A percentile compares a stretch with the other conserved stretches of the same genome.
Evolutionary conservation across 2,113 vertebrate genomes (phyloP).

Genomic region (Macrotis lagotis): DNA sequence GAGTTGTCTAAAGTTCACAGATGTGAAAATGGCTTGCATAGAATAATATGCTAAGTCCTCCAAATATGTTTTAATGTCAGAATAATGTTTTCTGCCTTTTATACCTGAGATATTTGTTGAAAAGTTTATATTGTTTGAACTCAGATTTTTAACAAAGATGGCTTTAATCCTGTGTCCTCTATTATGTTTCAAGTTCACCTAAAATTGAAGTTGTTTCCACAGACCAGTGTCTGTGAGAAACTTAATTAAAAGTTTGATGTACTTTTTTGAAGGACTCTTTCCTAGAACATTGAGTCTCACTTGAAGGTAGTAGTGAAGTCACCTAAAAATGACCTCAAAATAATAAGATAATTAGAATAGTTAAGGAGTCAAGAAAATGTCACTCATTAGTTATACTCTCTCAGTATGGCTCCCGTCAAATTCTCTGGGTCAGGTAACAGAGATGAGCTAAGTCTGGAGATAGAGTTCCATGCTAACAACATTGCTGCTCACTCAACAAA

Average conservation of each 20-base stretch:
- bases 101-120: not conserved
- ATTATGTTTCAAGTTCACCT: conserved; percentile 15
- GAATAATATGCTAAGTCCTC: not conserved
- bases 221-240: conserved; percentile 19
- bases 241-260: conserved; percentile 35
- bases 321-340: conserved; percentile 20
- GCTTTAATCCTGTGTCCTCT: conserved; percentile 7
- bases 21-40: not conserved
- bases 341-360: conserved; percentile 43
- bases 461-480: not conserved
- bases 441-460: conserved; percentile 16
- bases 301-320: conserved; percentile 31
- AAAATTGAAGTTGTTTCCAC: conserved; percentile 3
- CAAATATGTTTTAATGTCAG: conserved; percentile 42
- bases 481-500: conserved; percentile 6
- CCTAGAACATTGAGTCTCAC: not conserved
- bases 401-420: conserved; percentile 17
- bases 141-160: not conserved
- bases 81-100: not conserved
- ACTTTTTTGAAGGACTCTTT: not conserved
- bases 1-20: not conserved
- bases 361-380: conserved; percentile 2
- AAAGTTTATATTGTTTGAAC: not conserved
- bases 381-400: not conserved
- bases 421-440: conserved; percentile 41